Evolutionary conservation across 2,113 vertebrate species (phyloP), one percentile per base, ranked within the genome.

Genomic region (Pandion haliaetus): DNA sequence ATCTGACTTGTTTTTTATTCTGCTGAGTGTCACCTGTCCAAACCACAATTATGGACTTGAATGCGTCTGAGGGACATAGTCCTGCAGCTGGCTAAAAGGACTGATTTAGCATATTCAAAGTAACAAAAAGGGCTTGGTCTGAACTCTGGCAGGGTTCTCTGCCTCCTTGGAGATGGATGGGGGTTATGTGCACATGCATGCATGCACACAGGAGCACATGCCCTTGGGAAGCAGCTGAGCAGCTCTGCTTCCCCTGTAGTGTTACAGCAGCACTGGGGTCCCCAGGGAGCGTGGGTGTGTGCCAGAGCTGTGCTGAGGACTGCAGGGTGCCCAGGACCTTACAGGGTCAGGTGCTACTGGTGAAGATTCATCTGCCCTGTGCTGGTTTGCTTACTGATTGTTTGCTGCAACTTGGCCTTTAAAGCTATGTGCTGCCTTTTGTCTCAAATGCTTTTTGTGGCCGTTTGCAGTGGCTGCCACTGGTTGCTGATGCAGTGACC

Each of bases 1-100:
- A 81, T 42, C 72, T 42, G 78, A 42, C 63, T 77, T 66, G 28
- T 38, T 79, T 61, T 84, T 91, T 92, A 58, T 91, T 95, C 50
- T 79, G 28, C 29, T 94, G 73, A 95, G 78, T 87, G 93, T 91
- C 81, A 91, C 95, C 88, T 54, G 65, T 82, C 66, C 66, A 84
- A 67, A 95, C 69, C 10, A 59, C 57, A 84, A 11, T 74, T 79
- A 74, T 5, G 49, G 77, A 38, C 52, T 61, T 59, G 81, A 67
- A 1, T 11, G 24, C 92, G 50, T 77, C 66, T 77, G 54, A 65
- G 61, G 67, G 49, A 86, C 31, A 28, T 5, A 61, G 76, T 59
- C 26, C 20, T 70, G 62, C 79, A 88, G 92, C 66, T 70, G 71
- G 29, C 70, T 88, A 38, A 52, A 38, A 59, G 63, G 80, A 55